Evolutionary conservation across 2,797 vertebrate species (phyloP).

Genomic region (Sebastolobus altivelis): DNA sequence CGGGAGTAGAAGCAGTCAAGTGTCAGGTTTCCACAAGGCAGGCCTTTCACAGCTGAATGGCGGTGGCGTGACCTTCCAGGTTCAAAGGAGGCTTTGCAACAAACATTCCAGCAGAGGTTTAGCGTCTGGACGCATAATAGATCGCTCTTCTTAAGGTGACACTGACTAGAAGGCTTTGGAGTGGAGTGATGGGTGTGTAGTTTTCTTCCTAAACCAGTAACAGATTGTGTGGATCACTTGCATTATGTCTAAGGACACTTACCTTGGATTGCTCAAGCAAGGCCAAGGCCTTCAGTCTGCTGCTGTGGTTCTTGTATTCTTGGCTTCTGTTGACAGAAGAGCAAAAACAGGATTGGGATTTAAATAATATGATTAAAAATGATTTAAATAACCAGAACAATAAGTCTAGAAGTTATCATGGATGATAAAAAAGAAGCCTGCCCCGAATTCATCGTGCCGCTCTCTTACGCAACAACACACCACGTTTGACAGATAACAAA

Average conservation of each 20-base stretch:
- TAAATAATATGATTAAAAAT: neutral
- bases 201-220: constrained; percentile 1
- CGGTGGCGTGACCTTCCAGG: constrained; percentile 76
- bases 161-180: constrained; percentile 22
- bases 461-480: neutral
- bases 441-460: neutral
- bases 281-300: constrained; percentile 68
- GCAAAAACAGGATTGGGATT: constrained; percentile 22
- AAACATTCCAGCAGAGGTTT: constrained; percentile 70
- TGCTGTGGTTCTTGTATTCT: constrained; percentile 62
- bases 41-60: constrained; percentile 68
- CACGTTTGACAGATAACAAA: constrained; percentile 14
- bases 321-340: constrained; percentile 75
- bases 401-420: neutral
- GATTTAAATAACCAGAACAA: neutral
- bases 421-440: neutral
- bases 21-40: constrained; percentile 75
- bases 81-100: constrained; percentile 72
- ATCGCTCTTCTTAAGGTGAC: constrained; percentile 44
- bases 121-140: constrained; percentile 33
- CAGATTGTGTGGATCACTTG: constrained; percentile 16
- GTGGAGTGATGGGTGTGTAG: neutral
- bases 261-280: constrained; percentile 83
- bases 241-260: constrained; percentile 44
- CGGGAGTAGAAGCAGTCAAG: constrained; percentile 61